These are phyloP conservation scores for Meloe dianella DNA, from an alignment of 2,888 invertebrate species.

Conservation along the genomic window DNA sequence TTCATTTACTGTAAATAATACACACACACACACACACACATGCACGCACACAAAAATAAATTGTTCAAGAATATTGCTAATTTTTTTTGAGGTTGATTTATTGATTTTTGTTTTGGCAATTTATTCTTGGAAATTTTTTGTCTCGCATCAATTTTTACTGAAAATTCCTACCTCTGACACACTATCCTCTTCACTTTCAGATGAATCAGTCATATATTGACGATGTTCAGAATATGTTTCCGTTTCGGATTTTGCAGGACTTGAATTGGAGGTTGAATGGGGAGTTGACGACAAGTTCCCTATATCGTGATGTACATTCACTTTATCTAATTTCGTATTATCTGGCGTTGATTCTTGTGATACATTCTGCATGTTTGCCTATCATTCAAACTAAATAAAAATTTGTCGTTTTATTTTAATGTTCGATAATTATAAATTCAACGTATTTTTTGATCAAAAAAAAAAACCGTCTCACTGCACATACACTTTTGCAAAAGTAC, in stretches of 20 bases:
- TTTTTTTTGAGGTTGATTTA: conserved; percentile 1
- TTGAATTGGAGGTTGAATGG: conserved; percentile 79
- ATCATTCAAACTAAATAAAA: conserved; percentile 64
- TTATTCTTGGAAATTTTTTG: too few relatives aligned
- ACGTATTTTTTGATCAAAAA: conserved; percentile 48
- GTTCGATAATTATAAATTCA: not conserved
- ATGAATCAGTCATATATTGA: conserved; percentile 91
- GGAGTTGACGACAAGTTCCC: conserved; percentile 78
- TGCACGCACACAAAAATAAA: not conserved
- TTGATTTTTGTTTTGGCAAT: not conserved
- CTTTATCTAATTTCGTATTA: conserved; percentile 82
- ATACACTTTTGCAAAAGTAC: conserved; percentile 60
- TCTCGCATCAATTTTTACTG: too few relatives aligned
- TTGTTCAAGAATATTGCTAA: not conserved
- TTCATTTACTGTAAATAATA: not conserved
- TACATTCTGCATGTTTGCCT: conserved; percentile 92
- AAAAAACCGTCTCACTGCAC: conserved; percentile 52
- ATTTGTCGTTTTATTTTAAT: conserved; percentile 47
- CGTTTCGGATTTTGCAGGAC: conserved; percentile 84
- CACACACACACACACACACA: not conserved
- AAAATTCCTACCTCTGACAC: conserved; percentile 85
- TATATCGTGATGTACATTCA: conserved; percentile 73
- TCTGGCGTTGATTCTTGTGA: conserved; percentile 77
- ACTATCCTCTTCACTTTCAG: conserved; percentile 95
- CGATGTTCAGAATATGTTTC: conserved; percentile 87